Conservation (phyloP, 2,888 invertebrate species). For the Cryptocephalus primarius region DNA sequence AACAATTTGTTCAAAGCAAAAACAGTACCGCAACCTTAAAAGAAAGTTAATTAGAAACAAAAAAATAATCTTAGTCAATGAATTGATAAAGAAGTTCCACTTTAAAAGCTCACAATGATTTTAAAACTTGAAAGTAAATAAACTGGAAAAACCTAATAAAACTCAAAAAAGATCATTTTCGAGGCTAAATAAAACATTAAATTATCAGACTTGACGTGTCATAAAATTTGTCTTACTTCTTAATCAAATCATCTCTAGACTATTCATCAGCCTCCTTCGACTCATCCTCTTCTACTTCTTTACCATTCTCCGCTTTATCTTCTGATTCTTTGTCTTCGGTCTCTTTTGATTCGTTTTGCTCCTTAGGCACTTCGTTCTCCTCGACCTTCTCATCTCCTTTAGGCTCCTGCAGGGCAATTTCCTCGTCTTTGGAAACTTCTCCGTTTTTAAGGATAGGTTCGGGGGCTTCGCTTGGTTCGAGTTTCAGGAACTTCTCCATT, state of each 20-base stretch:
- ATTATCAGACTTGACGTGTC: too few relatives aligned
- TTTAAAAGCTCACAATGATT: too few relatives aligned
- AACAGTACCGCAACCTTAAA: constrained; percentile 6
- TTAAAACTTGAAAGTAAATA: too few relatives aligned
- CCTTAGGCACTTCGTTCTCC: constrained; percentile 19
- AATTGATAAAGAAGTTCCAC: too few relatives aligned
- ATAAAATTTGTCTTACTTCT: too few relatives aligned
- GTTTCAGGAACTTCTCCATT: constrained; percentile 76
- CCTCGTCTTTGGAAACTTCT: constrained; percentile 24
- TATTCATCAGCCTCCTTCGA: too few relatives aligned
- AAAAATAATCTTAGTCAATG: not conserved
- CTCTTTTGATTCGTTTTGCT: constrained; percentile 1
- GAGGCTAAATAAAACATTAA: too few relatives aligned
- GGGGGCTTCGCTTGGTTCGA: constrained; percentile 40
- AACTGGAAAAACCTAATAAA: too few relatives aligned
- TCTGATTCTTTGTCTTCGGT: constrained; percentile 2
- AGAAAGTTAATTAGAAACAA: not conserved
- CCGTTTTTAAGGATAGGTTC: constrained; percentile 34
- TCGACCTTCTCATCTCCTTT: constrained; percentile 15
- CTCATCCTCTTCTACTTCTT: constrained; percentile 3
- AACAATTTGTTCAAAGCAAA: constrained; percentile 5
- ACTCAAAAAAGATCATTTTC: too few relatives aligned
- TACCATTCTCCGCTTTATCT: constrained; percentile 5
- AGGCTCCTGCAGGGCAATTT: constrained; percentile 3
- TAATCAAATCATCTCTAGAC: too few relatives aligned